Evolutionary conservation across 2,888 invertebrate genomes (phyloP).

Genomic region (Drosophila quinaria): DNA sequence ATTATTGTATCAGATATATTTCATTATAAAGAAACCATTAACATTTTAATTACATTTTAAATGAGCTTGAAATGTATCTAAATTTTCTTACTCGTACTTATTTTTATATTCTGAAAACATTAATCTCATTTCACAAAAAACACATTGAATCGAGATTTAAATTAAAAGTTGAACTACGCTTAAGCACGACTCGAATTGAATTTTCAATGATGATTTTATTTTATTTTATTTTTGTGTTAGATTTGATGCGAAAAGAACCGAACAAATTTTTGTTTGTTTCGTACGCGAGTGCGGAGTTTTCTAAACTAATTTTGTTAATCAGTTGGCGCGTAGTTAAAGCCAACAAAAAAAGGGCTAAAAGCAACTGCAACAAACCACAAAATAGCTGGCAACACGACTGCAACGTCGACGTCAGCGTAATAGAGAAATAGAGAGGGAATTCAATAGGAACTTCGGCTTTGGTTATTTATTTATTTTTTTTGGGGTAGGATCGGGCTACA

Average conservation of each 20-base stretch:
- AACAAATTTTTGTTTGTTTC: constrained; percentile 79
- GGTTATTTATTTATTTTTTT: constrained; percentile 6
- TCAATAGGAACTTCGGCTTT: constrained; percentile 35
- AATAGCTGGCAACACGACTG: constrained; percentile 47
- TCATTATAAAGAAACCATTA: too few relatives aligned
- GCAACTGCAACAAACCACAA: constrained; percentile 47
- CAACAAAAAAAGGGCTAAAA: constrained; percentile 52
- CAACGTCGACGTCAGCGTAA: constrained; percentile 74
- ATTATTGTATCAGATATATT: too few relatives aligned
- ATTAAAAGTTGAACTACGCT: constrained; percentile 4
- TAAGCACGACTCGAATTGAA: constrained; percentile 30
- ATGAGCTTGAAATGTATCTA: too few relatives aligned
- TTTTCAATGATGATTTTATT: constrained; percentile 37
- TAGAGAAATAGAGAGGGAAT: constrained; percentile 69
- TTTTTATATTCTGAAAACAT: neutral
- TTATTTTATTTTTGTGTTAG: constrained; percentile 32
- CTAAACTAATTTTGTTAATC: constrained; percentile 84
- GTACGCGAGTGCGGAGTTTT: constrained; percentile 84
- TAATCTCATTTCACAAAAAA: neutral
- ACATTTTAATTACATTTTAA: neutral
- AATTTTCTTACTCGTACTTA: neutral
- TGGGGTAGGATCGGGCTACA: constrained; percentile 15
- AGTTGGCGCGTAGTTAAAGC: constrained; percentile 75
- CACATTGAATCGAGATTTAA: neutral
- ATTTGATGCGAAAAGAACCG: constrained; percentile 71